Percentiles rank a stretch among this genome's conserved stretches.
These are phyloP conservation scores for Mus spicilegus DNA, from an alignment of 2,113 vertebrate genomes.

Conservation along the genomic window DNA sequence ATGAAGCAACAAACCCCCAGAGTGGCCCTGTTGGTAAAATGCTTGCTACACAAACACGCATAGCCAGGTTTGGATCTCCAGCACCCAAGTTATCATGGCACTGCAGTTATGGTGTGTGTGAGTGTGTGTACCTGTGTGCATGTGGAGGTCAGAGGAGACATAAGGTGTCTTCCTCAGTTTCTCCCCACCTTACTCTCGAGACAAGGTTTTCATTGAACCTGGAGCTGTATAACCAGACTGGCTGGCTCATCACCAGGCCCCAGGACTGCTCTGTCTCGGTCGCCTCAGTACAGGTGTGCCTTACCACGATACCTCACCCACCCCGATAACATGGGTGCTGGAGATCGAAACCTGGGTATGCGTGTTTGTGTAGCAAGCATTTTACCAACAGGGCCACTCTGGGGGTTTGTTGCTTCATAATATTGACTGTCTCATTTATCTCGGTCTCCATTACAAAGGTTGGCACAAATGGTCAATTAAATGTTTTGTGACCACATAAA, in stretches of 20 bases:
- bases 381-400: background rate
- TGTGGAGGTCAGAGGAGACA: background rate
- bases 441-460: background rate
- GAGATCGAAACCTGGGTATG: background rate
- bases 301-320: no score
- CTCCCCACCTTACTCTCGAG: background rate
- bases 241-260: background rate
- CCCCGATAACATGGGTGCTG: background rate
- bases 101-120: background rate
- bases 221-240: no score
- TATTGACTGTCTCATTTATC: background rate
- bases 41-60: background rate
- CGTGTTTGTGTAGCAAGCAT: background rate
- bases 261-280: background rate
- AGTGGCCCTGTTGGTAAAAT: background rate
- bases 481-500: background rate
- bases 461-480: background rate
- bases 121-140: rapidly evolving
- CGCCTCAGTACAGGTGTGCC: background rate
- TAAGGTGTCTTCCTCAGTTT: background rate
- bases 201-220: background rate
- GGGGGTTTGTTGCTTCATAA: background rate
- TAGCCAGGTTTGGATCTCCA: background rate
- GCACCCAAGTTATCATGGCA: no score
- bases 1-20: background rate